Evolutionary conservation across 2,797 vertebrate genomes (phyloP).

Genomic region (Gambelia wislizenii): DNA sequence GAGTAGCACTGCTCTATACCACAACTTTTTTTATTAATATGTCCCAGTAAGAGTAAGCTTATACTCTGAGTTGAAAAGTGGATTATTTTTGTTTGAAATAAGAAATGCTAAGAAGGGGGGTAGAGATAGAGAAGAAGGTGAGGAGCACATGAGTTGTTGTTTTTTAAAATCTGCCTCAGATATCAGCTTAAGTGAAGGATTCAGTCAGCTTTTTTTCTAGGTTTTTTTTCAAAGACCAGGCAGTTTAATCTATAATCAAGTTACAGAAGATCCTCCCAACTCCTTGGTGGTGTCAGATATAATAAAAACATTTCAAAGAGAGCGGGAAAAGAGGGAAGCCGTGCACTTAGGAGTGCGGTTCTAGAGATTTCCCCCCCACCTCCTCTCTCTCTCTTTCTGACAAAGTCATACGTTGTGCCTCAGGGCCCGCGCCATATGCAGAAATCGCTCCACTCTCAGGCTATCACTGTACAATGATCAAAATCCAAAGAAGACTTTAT

Average conservation of each 20-base stretch:
- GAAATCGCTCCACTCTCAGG: background rate
- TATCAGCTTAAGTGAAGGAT: conserved; percentile 27
- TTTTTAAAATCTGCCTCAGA: no score
- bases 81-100: no score
- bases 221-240: conserved; percentile 28
- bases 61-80: no score
- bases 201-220: background rate
- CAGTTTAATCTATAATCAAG: conserved; percentile 57
- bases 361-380: conserved; percentile 29
- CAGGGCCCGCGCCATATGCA: conserved; percentile 7
- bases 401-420: conserved; percentile 30
- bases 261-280: conserved; percentile 50
- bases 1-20: no score
- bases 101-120: no score
- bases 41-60: no score
- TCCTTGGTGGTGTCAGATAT: conserved; percentile 51
- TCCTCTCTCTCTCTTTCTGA: background rate
- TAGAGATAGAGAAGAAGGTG: no score
- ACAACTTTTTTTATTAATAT: no score
- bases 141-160: no score
- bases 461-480: background rate
- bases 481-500: accelerated
- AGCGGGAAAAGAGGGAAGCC: background rate
- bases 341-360: conserved; percentile 23
- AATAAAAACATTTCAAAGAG: conserved; percentile 59